Conservation (phyloP, 2,888 invertebrate genomes). For the Heteromyza rotundicornis region DNA sequence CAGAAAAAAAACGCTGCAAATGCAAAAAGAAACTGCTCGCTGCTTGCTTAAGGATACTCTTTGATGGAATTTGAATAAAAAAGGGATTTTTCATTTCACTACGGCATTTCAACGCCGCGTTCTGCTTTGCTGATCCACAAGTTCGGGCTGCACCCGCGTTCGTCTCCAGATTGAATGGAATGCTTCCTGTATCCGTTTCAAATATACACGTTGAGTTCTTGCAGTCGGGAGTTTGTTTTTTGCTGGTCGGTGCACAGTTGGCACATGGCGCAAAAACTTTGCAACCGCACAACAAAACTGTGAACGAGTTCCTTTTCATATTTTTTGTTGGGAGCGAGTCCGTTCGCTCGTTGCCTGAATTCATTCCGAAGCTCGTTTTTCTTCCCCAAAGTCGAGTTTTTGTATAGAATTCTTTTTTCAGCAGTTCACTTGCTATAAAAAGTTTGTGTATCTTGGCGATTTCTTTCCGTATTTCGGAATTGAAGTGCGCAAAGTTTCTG, state of each 20-base stretch:
- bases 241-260: constrained; percentile 42
- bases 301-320: not conserved
- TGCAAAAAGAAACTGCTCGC: constrained; percentile 6
- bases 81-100: constrained; percentile 44
- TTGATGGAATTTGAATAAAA: constrained; percentile 46
- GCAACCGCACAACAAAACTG: not conserved
- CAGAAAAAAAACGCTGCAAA: constrained; percentile 26
- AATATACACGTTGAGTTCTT: constrained; percentile 22
- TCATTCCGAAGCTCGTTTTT: constrained; percentile 17
- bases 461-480: constrained; percentile 11
- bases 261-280: constrained; percentile 37
- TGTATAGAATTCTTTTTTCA: not conserved
- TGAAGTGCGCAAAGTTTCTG: constrained; percentile 13
- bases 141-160: constrained; percentile 24
- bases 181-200: constrained; percentile 52
- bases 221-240: constrained; percentile 8
- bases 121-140: not conserved
- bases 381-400: constrained; percentile 9
- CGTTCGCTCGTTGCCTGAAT: constrained; percentile 9
- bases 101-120: constrained; percentile 16
- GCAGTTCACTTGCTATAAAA: not conserved
- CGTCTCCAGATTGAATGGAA: constrained; percentile 52
- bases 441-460: constrained; percentile 4
- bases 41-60: not conserved
- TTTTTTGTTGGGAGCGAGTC: not conserved